phyloP scores from a whole-genome alignment of 2,888 invertebrate genomes.

The Marronus borbonicus region DNA sequence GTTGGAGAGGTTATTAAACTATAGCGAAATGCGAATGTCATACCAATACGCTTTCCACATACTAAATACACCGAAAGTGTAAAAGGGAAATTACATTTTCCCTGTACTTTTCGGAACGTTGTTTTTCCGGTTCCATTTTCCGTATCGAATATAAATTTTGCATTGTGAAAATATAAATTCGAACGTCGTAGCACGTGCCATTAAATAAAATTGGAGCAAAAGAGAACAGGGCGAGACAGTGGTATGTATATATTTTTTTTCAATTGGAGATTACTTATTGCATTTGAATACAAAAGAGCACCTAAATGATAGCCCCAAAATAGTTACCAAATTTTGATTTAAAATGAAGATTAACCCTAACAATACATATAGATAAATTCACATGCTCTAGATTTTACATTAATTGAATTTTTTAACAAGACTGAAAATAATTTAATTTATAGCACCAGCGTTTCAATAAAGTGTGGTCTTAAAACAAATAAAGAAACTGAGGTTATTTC shows the following conservation, averaged over 20 bases:
- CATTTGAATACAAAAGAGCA: background rate
- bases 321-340: background rate
- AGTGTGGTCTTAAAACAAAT: no score
- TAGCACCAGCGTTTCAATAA: no score
- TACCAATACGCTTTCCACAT: constrained; percentile 43
- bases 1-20: constrained; percentile 47
- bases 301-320: background rate
- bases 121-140: constrained; percentile 46
- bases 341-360: no score
- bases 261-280: background rate
- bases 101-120: constrained; percentile 41
- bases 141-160: constrained; percentile 41
- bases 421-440: no score
- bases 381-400: no score
- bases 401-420: no score
- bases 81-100: constrained; percentile 50
- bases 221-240: background rate
- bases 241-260: background rate
- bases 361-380: no score
- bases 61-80: constrained; percentile 44
- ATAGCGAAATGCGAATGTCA: constrained; percentile 34
- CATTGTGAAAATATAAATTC: constrained; percentile 31
- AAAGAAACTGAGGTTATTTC: no score
- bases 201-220: constrained; percentile 1
- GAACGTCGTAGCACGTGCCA: constrained; percentile 3